phyloP scores from a whole-genome alignment of 2,113 vertebrate genomes.

The Stegostoma tigrinum region DNA sequence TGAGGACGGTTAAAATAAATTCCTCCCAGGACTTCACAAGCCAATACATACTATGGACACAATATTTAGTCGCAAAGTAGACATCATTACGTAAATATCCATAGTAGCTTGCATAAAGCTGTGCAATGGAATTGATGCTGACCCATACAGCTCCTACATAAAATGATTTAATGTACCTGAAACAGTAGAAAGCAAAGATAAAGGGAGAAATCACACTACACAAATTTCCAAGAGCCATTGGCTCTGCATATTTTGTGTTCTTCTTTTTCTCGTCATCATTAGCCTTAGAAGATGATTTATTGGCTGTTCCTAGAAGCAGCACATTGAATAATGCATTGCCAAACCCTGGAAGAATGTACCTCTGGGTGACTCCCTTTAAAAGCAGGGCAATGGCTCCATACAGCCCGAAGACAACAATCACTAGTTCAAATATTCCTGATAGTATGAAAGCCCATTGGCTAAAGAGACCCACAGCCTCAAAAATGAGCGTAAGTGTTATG shows the following conservation, averaged over 20 bases:
- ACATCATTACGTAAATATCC: conserved; percentile 65
- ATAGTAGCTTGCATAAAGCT: conserved; percentile 74
- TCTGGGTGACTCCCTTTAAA: conserved; percentile 72
- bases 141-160: conserved; percentile 65
- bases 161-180: conserved; percentile 64
- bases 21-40: conserved; percentile 77
- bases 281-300: conserved; percentile 54
- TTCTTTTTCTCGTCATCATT: conserved; percentile 74
- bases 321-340: conserved; percentile 79
- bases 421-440: conserved; percentile 63
- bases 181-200: conserved; percentile 73
- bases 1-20: conserved; percentile 55
- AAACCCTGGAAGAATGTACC: conserved; percentile 70
- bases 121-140: conserved; percentile 65
- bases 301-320: conserved; percentile 66
- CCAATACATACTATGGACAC: conserved; percentile 70
- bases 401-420: conserved; percentile 67
- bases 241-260: conserved; percentile 82
- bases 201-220: conserved; percentile 69
- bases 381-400: conserved; percentile 70
- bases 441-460: conserved; percentile 65
- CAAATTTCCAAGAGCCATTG: conserved; percentile 75
- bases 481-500: conserved; percentile 65
- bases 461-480: conserved; percentile 67
- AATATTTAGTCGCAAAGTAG: conserved; percentile 73